phyloP scores from a whole-genome alignment of 2,113 vertebrate genomes.

The Sialia sialis region DNA sequence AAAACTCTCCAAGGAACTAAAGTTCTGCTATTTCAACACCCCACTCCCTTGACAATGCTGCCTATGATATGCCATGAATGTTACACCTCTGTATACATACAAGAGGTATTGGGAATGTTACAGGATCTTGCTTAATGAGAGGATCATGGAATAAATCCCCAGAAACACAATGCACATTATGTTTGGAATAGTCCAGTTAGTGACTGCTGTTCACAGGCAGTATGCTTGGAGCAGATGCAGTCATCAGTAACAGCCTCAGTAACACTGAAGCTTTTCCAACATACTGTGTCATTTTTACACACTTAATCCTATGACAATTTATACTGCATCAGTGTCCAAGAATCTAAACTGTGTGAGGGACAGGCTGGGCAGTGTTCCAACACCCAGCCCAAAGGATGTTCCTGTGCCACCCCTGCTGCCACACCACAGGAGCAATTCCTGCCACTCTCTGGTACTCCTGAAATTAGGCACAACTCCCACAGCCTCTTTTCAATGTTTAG shows the following conservation, averaged over 20 bases:
- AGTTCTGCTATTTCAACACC: neutral
- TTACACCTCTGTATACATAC: neutral
- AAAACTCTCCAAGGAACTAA: neutral
- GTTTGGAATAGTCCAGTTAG: neutral
- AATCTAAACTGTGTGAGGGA: neutral
- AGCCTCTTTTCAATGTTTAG: neutral
- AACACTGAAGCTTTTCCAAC: neutral
- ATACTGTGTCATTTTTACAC: neutral
- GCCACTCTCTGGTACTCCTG: neutral
- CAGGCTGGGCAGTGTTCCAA: neutral
- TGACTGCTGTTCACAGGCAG: neutral
- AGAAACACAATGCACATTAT: neutral
- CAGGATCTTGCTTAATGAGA: neutral
- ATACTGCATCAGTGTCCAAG: neutral
- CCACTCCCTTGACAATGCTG: neutral
- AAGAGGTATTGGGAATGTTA: neutral
- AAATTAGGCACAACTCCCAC: neutral
- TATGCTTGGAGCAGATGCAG: neutral
- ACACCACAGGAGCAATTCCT: neutral
- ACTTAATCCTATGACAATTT: neutral
- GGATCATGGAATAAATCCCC: neutral
- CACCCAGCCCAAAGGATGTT: fast-evolving
- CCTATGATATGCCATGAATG: neutral
- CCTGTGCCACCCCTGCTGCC: neutral
- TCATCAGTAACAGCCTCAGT: neutral